Evolutionary conservation across 2,888 invertebrate species (phyloP), one percentile per base, ranked within the genome.

Genomic region (Lasioglossum malachurum): DNA sequence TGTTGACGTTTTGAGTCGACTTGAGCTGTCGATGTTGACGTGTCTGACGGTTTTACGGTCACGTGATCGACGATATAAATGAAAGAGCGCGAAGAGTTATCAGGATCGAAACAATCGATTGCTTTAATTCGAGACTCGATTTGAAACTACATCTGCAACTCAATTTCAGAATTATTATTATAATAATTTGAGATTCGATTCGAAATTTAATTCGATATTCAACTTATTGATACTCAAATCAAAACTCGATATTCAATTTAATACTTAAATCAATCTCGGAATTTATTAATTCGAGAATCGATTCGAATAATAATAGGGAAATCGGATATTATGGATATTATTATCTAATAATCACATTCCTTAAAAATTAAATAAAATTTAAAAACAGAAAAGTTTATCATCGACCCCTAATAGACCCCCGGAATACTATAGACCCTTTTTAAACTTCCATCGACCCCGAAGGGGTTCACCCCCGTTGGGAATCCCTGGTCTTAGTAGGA

Each of bases 31-130:
- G 10, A 4, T 35, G n/a, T 16, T 16, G 64, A 64, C 23, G 46
- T 27, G 7, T 77, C 31, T 31, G 46, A 60, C 31, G 31, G n/a
- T 14, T 4, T 80, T 69, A 27, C 5, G 75, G 35, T 49, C 67
- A 72, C 71, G 78, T 78, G 78, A 78, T 38, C 41, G 3, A 27
- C 49, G 49, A 78, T 49, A 38, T 49, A 78, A 78, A 53, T n/a
- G 12, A 71, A 75, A 75, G 64, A 38, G 46, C 38, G 72, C 53
- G 57, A 35, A 67, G 10, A 27, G 27, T 14, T n/a, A 27, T 38
- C 10, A 12, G 4, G 1, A n/a, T 71, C 41, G n/a, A 71, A 41
- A 41, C 2, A 12, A 69, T 69, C n/a, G 41, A 71, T 5, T 41
- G 12, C 4, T 4, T 35, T 3, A 23, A 67, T 67, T 38, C 67